Conservation (phyloP, 2,797 vertebrate genomes). For the Trematomus bernacchii region DNA sequence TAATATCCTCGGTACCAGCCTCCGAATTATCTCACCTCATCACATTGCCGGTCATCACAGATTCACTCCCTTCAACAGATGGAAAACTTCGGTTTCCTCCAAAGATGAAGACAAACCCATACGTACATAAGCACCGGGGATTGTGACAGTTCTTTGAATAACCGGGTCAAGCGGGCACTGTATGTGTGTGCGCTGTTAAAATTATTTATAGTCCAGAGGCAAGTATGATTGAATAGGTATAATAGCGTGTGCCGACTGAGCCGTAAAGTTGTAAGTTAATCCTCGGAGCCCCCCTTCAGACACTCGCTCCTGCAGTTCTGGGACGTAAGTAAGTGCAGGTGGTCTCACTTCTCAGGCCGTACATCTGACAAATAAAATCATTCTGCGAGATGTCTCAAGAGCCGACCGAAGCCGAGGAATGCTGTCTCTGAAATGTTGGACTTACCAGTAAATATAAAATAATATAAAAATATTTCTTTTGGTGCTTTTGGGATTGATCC, state of each 20-base stretch:
- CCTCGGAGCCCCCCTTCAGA: conserved; percentile 72
- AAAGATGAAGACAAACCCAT: conserved; percentile 69
- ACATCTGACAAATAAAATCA: conserved; percentile 73
- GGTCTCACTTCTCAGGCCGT: conserved; percentile 70
- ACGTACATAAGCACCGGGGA: conserved; percentile 57
- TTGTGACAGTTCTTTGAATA: conserved; percentile 63
- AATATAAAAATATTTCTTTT: conserved; percentile 35
- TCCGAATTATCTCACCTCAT: conserved; percentile 80
- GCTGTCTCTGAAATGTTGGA: conserved; percentile 33
- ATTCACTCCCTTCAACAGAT: conserved; percentile 68
- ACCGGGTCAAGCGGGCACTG: conserved; percentile 63
- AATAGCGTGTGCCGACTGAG: conserved; percentile 75
- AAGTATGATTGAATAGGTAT: conserved; percentile 79
- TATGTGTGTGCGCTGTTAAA: conserved; percentile 58
- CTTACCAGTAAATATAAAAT: conserved; percentile 17
- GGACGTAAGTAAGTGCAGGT: conserved; percentile 83
- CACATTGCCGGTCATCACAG: conserved; percentile 69
- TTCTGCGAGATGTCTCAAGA: conserved; percentile 52
- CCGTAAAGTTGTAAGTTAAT: conserved; percentile 83
- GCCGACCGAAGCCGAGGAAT: conserved; percentile 31
- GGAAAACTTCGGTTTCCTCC: conserved; percentile 71
- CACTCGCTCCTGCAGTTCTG: conserved; percentile 70
- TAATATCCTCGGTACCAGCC: conserved; percentile 61
- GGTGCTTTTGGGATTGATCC: conserved; percentile 14
- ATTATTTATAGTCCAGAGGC: conserved; percentile 79